Percentiles rank a stretch among this genome's conserved stretches.
Conservation (phyloP, 2,797 vertebrate genomes). For the Anniella stebbinsi region DNA sequence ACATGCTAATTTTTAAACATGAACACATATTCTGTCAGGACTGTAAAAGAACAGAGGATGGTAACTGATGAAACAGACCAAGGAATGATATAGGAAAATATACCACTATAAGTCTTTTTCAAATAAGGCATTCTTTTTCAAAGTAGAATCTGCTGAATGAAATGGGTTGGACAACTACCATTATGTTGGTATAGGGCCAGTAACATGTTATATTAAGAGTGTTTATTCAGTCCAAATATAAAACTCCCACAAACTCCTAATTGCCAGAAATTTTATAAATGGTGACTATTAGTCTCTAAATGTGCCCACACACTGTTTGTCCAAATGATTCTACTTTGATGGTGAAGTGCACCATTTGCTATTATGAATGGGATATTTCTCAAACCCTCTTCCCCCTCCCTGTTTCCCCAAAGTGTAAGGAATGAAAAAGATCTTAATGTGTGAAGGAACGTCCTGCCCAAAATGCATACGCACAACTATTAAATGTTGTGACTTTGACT, state of each 20-base stretch:
- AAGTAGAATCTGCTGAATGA: constrained; percentile 40
- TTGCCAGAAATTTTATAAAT: constrained; percentile 53
- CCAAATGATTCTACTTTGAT: constrained; percentile 68
- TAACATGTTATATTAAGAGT: constrained; percentile 37
- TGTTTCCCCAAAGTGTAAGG: constrained; percentile 48
- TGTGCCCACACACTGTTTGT: constrained; percentile 61
- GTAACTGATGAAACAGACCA: constrained; percentile 10
- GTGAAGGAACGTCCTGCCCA: constrained; percentile 40
- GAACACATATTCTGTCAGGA: constrained; percentile 11
- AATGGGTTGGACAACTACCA: constrained; percentile 2
- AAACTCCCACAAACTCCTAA: constrained; percentile 37
- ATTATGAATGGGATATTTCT: constrained; percentile 63
- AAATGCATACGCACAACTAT: constrained; percentile 45
- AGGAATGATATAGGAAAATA: not conserved
- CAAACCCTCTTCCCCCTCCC: constrained; percentile 22
- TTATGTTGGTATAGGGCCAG: constrained; percentile 39
- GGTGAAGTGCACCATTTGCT: constrained; percentile 47
- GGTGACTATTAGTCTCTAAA: constrained; percentile 67
- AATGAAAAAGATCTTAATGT: constrained; percentile 64
- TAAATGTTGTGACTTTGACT: constrained; percentile 61
- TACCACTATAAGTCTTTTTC: constrained; percentile 12
- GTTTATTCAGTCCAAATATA: constrained; percentile 64
- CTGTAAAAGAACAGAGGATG: constrained; percentile 23
- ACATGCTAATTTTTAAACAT: accelerated
- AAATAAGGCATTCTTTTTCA: constrained; percentile 41